phyloP scores from a whole-genome alignment of 2,113 vertebrate genomes.

The Tupaia chinensis region DNA sequence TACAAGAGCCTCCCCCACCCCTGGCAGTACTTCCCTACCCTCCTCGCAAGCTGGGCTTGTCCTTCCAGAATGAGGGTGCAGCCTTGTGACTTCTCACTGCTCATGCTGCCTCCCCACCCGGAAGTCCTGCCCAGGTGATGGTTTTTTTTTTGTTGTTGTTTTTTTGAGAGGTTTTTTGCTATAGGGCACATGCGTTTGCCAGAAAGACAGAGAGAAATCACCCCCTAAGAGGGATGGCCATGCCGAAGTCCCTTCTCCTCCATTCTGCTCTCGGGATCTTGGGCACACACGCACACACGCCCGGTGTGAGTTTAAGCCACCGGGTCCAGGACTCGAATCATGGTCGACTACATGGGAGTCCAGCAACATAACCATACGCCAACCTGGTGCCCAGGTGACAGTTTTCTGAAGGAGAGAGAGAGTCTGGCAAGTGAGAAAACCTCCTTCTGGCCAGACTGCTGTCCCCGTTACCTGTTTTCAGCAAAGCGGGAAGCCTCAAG shows the following conservation, averaged over 20 bases:
- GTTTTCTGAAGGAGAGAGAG: slow-evolving; percentile 64
- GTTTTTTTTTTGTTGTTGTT: neutral
- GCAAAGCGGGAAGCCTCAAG: neutral
- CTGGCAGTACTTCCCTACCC: neutral
- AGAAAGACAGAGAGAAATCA: too few relatives aligned
- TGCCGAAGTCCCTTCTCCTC: too few relatives aligned
- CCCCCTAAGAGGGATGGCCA: too few relatives aligned
- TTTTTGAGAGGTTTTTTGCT: too few relatives aligned
- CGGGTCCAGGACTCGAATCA: too few relatives aligned
- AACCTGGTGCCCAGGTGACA: neutral
- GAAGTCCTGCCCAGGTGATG: slow-evolving; percentile 22
- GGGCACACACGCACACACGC: too few relatives aligned
- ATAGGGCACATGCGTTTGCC: too few relatives aligned
- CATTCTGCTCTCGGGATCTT: too few relatives aligned
- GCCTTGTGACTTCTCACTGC: neutral
- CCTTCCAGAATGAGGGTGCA: neutral
- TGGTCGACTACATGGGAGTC: neutral
- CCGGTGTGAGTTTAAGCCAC: too few relatives aligned
- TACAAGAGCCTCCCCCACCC: accelerated
- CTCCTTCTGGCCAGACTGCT: slow-evolving; percentile 66
- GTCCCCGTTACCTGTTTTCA: neutral
- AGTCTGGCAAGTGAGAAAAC: slow-evolving; percentile 56
- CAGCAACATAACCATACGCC: too few relatives aligned
- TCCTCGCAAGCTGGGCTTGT: accelerated
- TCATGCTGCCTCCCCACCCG: neutral